Percentiles rank a stretch among this genome's conserved stretches.
Conservation (phyloP, 2,888 invertebrate genomes). For the Cheilosia vulpina region DNA sequence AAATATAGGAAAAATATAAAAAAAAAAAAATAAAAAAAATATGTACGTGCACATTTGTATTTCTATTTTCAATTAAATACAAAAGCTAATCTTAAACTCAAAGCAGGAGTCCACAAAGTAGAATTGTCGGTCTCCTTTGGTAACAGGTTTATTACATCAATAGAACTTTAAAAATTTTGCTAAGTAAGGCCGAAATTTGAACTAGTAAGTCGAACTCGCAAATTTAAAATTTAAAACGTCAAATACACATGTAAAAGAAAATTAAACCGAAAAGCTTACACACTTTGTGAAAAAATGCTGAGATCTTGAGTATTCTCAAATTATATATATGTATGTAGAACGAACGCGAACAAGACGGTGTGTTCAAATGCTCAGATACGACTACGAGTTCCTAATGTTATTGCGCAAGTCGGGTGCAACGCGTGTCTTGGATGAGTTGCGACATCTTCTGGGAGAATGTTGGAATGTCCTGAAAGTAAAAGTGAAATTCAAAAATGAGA, state of each 20-base stretch:
- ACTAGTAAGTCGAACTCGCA: slow-evolving; percentile 16
- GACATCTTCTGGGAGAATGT: slow-evolving; percentile 83
- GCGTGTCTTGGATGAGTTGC: slow-evolving; percentile 83
- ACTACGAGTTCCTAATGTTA: slow-evolving; percentile 53
- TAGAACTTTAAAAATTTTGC: slow-evolving; percentile 58
- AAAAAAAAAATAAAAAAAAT: not conserved
- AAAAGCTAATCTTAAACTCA: slow-evolving; percentile 21
- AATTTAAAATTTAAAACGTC: slow-evolving; percentile 37
- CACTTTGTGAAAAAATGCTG: slow-evolving; percentile 57
- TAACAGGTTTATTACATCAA: slow-evolving; percentile 21
- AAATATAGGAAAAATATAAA: slow-evolving; percentile 16
- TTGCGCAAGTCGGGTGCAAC: slow-evolving; percentile 81
- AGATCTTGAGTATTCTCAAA: slow-evolving; percentile 75
- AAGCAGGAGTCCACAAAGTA: slow-evolving; percentile 17
- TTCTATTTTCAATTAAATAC: slow-evolving; percentile 22
- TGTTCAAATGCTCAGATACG: slow-evolving; percentile 35
- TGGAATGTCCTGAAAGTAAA: slow-evolving; percentile 82
- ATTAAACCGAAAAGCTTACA: slow-evolving; percentile 31
- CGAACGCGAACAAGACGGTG: slow-evolving; percentile 25
- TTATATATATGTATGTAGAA: slow-evolving; percentile 28
- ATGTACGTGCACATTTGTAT: not conserved
- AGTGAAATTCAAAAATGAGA: not conserved
- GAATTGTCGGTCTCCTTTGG: not conserved
- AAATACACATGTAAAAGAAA: slow-evolving; percentile 3
- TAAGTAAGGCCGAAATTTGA: slow-evolving; percentile 67